These are phyloP conservation scores for Oreochromis niloticus DNA, from an alignment of 2,113 vertebrate species.

Conservation along the genomic window DNA sequence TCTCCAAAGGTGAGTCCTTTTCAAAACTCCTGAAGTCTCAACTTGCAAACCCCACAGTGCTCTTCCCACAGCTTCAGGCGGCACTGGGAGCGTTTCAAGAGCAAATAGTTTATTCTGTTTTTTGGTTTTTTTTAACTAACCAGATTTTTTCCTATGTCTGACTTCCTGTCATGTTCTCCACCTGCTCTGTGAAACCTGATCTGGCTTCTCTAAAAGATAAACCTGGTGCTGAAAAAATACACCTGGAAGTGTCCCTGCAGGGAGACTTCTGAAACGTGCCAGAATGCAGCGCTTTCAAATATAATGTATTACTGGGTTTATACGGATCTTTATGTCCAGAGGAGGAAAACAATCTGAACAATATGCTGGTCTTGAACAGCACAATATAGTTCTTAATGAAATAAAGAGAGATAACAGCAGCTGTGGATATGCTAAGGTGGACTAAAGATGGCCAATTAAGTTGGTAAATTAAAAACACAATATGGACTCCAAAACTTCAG, in stretches of 20 bases:
- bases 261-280: fast-evolving
- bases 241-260: background rate
- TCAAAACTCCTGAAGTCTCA: background rate
- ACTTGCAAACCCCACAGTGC: background rate
- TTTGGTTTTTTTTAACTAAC: background rate
- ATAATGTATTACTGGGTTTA: background rate
- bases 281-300: fast-evolving
- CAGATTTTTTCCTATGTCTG: background rate
- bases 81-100: background rate
- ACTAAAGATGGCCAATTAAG: background rate
- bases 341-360: background rate
- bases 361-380: background rate
- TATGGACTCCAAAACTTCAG: background rate
- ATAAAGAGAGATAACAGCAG: background rate
- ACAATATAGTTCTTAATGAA: background rate
- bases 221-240: background rate
- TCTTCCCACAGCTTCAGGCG: background rate
- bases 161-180: background rate
- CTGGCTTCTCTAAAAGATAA: background rate
- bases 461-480: background rate
- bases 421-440: background rate
- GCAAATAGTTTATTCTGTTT: fast-evolving
- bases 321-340: background rate
- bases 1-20: conserved; percentile 83
- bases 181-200: background rate